phyloP scores from a whole-genome alignment of 2,113 vertebrate genomes.

The Egretta garzetta region DNA sequence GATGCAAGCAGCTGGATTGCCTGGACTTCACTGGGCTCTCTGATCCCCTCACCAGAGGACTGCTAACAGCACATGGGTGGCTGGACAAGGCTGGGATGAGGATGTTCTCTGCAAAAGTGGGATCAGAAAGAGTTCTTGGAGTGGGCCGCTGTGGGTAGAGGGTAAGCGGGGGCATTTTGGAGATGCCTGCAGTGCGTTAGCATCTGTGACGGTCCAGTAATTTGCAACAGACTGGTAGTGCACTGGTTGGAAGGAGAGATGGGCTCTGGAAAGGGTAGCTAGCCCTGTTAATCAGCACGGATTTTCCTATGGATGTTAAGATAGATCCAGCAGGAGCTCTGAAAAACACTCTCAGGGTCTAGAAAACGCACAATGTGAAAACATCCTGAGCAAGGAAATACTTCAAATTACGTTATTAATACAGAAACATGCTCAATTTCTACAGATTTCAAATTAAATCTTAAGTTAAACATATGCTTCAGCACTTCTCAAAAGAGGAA shows the following conservation, averaged over 20 bases:
- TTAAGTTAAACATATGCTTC: not conserved
- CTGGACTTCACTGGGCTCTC: not conserved
- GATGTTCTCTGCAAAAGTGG: not conserved
- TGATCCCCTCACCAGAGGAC: not conserved
- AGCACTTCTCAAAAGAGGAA: not conserved
- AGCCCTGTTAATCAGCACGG: not conserved
- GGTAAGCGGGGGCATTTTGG: not conserved
- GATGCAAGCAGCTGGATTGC: not conserved
- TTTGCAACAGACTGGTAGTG: not conserved
- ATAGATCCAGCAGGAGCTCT: not conserved
- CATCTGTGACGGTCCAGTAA: not conserved
- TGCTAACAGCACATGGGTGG: not conserved
- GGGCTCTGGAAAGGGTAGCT: not conserved
- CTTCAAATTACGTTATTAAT: not conserved
- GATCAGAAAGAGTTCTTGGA: not conserved
- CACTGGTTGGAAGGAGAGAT: not conserved
- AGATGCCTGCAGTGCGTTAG: not conserved
- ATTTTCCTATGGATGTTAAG: not conserved
- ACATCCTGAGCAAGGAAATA: not conserved
- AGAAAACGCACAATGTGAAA: not conserved
- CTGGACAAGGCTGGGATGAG: not conserved
- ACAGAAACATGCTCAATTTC: not conserved
- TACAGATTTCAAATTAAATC: not conserved
- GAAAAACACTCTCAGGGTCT: not conserved
- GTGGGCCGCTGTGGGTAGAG: not conserved